Percentiles rank a stretch among this genome's conserved stretches.
Conservation (phyloP, 1,140 invertebrate species). For the Ladona fulva region DNA sequence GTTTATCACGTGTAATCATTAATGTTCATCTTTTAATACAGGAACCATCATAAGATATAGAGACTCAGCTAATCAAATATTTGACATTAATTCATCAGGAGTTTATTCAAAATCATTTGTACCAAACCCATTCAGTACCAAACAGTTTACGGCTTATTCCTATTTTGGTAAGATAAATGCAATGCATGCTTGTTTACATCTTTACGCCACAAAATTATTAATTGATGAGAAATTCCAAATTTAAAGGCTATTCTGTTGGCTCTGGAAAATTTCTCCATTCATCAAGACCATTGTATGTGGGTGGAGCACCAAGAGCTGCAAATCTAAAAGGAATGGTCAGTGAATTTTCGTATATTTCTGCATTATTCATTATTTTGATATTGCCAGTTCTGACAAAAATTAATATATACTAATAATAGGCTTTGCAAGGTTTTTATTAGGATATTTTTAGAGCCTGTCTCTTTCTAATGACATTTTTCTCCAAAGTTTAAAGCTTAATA, state of each 20-base stretch:
- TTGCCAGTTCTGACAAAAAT: no score
- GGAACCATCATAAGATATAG: slow-evolving; percentile 26
- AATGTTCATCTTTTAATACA: slow-evolving; percentile 10
- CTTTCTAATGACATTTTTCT: no score
- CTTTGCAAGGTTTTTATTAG: no score
- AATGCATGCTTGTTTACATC: no score
- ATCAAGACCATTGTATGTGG: slow-evolving; percentile 36
- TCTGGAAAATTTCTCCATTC: slow-evolving; percentile 41
- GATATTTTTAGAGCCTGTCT: no score
- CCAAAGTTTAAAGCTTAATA: no score
- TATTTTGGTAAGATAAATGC: background rate
- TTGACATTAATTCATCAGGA: background rate
- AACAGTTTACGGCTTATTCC: background rate
- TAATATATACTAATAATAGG: no score
- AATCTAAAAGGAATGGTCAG: slow-evolving; percentile 36
- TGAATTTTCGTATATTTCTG: background rate
- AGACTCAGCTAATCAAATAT: slow-evolving; percentile 16
- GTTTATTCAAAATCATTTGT: slow-evolving; percentile 13
- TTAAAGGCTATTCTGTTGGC: slow-evolving; percentile 48
- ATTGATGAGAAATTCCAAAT: background rate
- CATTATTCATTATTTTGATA: no score
- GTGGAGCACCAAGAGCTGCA: slow-evolving; percentile 42
- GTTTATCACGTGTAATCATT: background rate
- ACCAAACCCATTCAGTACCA: slow-evolving; percentile 18
- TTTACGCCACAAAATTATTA: no score